Evolutionary conservation across 2,113 vertebrate species (phyloP).

Genomic region (Eleginops maclovinus): DNA sequence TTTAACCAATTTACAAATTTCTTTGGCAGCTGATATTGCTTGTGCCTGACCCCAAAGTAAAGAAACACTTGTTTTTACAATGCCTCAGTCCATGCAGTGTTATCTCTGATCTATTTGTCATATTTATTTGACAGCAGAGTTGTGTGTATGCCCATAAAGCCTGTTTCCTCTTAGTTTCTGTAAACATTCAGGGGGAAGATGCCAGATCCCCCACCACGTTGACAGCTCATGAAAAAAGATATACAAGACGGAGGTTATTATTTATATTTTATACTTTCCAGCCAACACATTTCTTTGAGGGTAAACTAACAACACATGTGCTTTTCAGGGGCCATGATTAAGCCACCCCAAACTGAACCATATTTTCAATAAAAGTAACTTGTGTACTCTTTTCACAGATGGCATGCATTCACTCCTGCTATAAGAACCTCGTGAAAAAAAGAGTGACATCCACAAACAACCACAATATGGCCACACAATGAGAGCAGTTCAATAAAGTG

Average conservation of each 20-base stretch:
- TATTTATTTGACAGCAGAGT: conserved; percentile 10
- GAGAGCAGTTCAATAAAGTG: conserved; percentile 50
- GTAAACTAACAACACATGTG: conserved; percentile 61
- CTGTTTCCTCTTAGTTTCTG: background rate
- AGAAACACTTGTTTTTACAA: conserved; percentile 4
- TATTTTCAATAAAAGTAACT: conserved; percentile 39
- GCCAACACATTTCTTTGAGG: conserved; percentile 38
- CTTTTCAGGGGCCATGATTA: conserved; percentile 19
- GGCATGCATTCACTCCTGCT: conserved; percentile 44
- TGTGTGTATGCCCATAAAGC: conserved; percentile 2
- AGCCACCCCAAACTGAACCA: conserved; percentile 23
- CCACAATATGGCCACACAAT: conserved; percentile 53
- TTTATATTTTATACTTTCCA: conserved; percentile 23
- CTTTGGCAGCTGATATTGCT: conserved; percentile 26
- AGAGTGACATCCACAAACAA: conserved; percentile 38
- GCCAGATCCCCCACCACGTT: background rate
- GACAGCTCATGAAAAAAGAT: conserved; percentile 39
- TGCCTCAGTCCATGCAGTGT: background rate
- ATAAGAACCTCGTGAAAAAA: conserved; percentile 4
- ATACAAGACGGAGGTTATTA: conserved; percentile 27
- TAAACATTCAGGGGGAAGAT: conserved; percentile 4
- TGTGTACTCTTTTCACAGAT: conserved; percentile 39
- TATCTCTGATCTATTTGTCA: conserved; percentile 16
- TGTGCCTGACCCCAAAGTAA: conserved; percentile 12
- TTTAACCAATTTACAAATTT: conserved; percentile 46